phyloP scores from a whole-genome alignment of 2,888 invertebrate genomes.

The Eudasyphora cyanicolor region DNA sequence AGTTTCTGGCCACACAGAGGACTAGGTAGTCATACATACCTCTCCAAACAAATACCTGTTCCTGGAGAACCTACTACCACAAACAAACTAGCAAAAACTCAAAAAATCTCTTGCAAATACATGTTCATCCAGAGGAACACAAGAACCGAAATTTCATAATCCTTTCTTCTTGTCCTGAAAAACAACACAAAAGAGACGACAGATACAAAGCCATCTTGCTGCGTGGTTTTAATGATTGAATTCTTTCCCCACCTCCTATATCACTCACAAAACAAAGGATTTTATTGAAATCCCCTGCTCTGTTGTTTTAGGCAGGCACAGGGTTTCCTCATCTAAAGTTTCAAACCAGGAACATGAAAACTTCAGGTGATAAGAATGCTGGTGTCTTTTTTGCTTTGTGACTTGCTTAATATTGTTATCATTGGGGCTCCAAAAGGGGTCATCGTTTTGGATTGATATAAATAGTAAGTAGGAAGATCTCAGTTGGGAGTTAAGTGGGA shows the following conservation, averaged over 20 bases:
- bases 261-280: conserved; percentile 39
- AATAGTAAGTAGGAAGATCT: too few relatives aligned
- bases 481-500: too few relatives aligned
- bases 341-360: conserved; percentile 17
- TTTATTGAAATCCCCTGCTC: conserved; percentile 33
- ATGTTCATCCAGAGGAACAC: too few relatives aligned
- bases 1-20: neutral
- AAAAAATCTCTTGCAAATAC: too few relatives aligned
- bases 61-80: neutral
- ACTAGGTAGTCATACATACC: neutral
- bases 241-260: conserved; percentile 45
- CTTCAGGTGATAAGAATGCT: conserved; percentile 58
- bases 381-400: neutral
- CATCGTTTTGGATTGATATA: too few relatives aligned
- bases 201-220: conserved; percentile 61
- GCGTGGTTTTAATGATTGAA: conserved; percentile 64
- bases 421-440: conserved; percentile 40
- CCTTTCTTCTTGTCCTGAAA: conserved; percentile 48
- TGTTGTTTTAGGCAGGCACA: conserved; percentile 27
- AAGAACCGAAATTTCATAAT: too few relatives aligned
- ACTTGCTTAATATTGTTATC: neutral
- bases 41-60: neutral
- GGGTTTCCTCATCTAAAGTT: conserved; percentile 36
- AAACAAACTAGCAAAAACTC: neutral
- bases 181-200: neutral